Evolutionary conservation across 2,888 invertebrate genomes (phyloP), one percentile per base, ranked within the genome.

Genomic region (Mycalesis mineus): DNA sequence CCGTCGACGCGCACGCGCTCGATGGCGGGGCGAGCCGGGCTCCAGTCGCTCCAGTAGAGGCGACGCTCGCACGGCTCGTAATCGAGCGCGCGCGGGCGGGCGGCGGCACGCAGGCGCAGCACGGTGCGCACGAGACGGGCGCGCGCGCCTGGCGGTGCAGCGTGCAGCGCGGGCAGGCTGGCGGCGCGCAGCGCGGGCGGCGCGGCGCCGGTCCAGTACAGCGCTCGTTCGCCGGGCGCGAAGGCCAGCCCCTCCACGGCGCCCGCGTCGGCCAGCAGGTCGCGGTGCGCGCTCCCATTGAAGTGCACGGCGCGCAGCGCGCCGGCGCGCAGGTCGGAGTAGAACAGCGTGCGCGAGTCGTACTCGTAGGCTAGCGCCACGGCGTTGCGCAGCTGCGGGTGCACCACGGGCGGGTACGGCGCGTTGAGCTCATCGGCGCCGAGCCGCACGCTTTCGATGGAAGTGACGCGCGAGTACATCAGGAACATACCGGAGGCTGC

Each of bases 11-110:
- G 93, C 1, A 95, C 94, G 62, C 96, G 92, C 82, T 96, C 96
- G 67, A 98, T 95, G 64, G 92, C 92, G 0, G 97, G 96, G 47
- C 92, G 91, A 55, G 94, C 91, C 61, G 93, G 92, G 84, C 96
- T 95, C 97, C 97, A 97, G 86, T 97, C 96, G 7, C 96, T 96
- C 96, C 97, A 97, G 84, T 95, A 97, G 49, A 96, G 82, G 13
- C 92, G 91, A 48, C 93, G 84, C 65, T 93, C 92, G 78, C 97
- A 97, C 52, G 95, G 94, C 78, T 97, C 96, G 28, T 96, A 91
- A 22, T 94, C 95, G 65, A 98, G 94, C 41, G 96, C 97, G 33
- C 97, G 88, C 0, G 96, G 96, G 66, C 96, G 95, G 78, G 96
- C 96, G 61, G 92, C 92, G 5, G 88, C 72, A 59, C 91, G 88